Evolutionary conservation across 1,140 invertebrate species (phyloP).

Genomic region (Drosophila ananassae): DNA sequence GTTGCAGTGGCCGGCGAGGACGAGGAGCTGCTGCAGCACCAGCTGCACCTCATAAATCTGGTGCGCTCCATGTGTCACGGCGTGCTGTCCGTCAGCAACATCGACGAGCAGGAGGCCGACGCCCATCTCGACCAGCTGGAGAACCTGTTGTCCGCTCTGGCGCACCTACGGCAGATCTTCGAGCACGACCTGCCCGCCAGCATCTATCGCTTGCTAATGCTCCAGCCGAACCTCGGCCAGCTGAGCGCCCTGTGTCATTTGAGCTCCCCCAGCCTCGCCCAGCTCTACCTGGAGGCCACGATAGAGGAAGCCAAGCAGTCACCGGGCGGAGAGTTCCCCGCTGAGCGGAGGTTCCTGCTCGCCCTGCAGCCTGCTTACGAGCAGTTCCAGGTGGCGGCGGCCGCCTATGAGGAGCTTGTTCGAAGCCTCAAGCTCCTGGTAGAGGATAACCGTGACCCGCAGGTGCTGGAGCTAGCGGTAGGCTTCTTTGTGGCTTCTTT

Average conservation of each 20-base stretch:
- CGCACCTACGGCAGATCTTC: conserved; percentile 44
- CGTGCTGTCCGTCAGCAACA: neutral
- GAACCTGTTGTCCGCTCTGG: conserved; percentile 20
- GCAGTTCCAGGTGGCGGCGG: conserved; percentile 39
- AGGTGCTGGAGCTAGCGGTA: conserved; percentile 3
- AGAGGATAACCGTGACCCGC: conserved; percentile 43
- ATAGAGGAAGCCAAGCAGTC: conserved; percentile 3
- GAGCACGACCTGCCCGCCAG: conserved; percentile 48
- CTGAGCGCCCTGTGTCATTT: conserved; percentile 35
- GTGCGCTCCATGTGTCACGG: conserved; percentile 58
- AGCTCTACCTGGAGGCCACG: conserved; percentile 27
- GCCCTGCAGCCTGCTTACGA: conserved; percentile 40
- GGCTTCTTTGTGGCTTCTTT: neutral
- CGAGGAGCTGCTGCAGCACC: conserved; percentile 46
- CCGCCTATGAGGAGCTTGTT: conserved; percentile 14
- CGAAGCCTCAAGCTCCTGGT: conserved; percentile 40
- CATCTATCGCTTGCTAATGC: conserved; percentile 45
- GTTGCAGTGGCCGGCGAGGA: conserved; percentile 31
- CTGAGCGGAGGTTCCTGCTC: conserved; percentile 40
- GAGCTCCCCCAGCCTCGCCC: conserved; percentile 7
- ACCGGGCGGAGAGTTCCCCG: neutral
- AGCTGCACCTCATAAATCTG: conserved; percentile 59
- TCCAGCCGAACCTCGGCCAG: conserved; percentile 41
- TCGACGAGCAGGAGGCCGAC: conserved; percentile 24
- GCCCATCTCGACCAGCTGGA: conserved; percentile 40